Evolutionary conservation across 23 tunicate genomes (phyloP).

Genomic region (Botrylloides violaceus): DNA sequence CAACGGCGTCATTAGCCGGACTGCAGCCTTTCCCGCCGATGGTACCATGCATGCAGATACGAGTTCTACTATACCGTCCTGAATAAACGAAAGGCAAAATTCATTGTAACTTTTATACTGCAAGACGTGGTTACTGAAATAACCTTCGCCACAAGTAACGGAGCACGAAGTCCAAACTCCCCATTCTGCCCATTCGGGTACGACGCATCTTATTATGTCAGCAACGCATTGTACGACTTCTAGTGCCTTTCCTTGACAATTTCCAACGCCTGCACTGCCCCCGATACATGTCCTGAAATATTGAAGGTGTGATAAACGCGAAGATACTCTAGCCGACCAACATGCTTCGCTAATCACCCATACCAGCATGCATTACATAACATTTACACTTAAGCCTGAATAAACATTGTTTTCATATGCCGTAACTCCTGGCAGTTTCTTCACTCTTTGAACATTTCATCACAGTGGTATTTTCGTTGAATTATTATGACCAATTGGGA

Average conservation of each 20-base stretch:
- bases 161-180: not conserved
- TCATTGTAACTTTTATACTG: too few species aligned
- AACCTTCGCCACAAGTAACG: constrained; percentile 23
- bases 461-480: too few species aligned
- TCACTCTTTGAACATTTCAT: too few species aligned
- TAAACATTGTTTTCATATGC: too few species aligned
- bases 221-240: not conserved
- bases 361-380: too few species aligned
- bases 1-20: constrained; percentile 3
- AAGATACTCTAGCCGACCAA: too few species aligned
- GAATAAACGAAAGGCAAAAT: too few species aligned
- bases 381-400: too few species aligned
- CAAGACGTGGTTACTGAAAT: too few species aligned
- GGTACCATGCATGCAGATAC: constrained; percentile 1
- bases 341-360: too few species aligned
- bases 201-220: not conserved
- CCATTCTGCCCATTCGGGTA: constrained; percentile 5
- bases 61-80: constrained; percentile 18
- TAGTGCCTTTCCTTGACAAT: not conserved
- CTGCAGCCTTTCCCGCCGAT: constrained; percentile 13
- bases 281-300: constrained; percentile 19
- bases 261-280: constrained; percentile 9
- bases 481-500: too few species aligned
- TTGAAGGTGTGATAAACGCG: not conserved
- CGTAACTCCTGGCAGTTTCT: too few species aligned